phyloP scores from a whole-genome alignment of 1,140 invertebrate genomes.

The Muscidifurax raptorellus region DNA sequence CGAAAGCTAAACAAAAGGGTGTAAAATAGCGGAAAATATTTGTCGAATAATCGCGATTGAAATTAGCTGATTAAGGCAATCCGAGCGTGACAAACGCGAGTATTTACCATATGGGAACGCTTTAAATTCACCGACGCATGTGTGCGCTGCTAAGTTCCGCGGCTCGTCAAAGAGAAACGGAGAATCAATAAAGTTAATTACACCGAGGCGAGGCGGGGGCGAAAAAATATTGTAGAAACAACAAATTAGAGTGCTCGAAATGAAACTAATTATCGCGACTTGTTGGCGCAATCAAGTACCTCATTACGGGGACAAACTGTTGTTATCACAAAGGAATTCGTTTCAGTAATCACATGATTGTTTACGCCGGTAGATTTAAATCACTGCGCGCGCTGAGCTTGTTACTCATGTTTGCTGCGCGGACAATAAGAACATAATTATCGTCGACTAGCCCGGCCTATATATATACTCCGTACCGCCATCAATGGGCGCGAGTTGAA shows the following conservation, averaged over 20 bases:
- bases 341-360: conserved; percentile 16
- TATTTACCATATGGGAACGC: neutral
- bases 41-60: neutral
- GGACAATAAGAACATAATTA: neutral
- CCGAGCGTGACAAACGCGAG: neutral
- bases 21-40: neutral
- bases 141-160: neutral
- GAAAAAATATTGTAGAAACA: conserved; percentile 11
- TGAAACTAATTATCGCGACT: conserved; percentile 22
- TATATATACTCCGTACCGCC: too few relatives aligned
- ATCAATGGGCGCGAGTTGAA: too few relatives aligned
- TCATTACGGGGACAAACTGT: conserved; percentile 9
- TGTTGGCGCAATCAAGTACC: neutral
- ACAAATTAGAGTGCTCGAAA: conserved; percentile 24
- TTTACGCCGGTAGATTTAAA: conserved; percentile 3
- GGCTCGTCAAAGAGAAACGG: conserved; percentile 17
- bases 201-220: neutral
- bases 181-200: conserved; percentile 22
- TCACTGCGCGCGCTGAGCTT: neutral
- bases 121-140: neutral
- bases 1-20: neutral
- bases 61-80: neutral
- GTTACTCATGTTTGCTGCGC: neutral
- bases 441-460: too few relatives aligned
- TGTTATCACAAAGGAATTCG: conserved; percentile 31